phyloP scores from a whole-genome alignment of 1,140 invertebrate species.

The Nephila pilipes region DNA sequence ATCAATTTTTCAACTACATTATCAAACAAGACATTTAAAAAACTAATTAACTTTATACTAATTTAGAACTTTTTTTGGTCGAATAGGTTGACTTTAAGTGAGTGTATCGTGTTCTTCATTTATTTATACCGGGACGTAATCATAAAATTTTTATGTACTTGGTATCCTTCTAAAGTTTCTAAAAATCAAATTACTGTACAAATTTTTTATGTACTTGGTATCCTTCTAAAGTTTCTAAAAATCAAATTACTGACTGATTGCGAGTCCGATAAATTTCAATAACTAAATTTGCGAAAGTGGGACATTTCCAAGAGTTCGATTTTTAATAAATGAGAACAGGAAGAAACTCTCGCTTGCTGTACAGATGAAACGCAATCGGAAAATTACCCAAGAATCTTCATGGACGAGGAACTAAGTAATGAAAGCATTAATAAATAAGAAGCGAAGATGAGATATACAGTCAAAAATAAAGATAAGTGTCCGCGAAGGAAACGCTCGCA shows the following conservation, averaged over 20 bases:
- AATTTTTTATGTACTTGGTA: too few relatives aligned
- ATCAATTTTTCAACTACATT: too few relatives aligned
- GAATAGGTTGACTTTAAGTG: too few relatives aligned
- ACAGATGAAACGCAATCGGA: neutral
- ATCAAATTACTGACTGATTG: neutral
- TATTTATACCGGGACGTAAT: too few relatives aligned
- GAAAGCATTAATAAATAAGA: constrained; percentile 58
- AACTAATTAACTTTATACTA: too few relatives aligned
- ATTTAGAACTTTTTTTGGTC: too few relatives aligned
- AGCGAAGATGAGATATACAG: constrained; percentile 35
- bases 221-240: neutral
- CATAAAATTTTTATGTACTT: too few relatives aligned
- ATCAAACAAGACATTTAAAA: too few relatives aligned
- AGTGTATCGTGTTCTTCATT: too few relatives aligned
- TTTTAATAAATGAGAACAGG: neutral
- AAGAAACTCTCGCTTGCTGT: neutral
- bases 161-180: neutral
- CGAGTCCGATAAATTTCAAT: neutral
- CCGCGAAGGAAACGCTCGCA: neutral
- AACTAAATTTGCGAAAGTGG: neutral
- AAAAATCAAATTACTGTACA: neutral
- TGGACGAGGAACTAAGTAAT: constrained; percentile 51
- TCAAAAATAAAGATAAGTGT: constrained; percentile 49
- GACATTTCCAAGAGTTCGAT: neutral
- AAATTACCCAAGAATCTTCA: constrained; percentile 18